Evolutionary conservation across 2,797 vertebrate genomes (phyloP).

Genomic region (Alca torda): DNA sequence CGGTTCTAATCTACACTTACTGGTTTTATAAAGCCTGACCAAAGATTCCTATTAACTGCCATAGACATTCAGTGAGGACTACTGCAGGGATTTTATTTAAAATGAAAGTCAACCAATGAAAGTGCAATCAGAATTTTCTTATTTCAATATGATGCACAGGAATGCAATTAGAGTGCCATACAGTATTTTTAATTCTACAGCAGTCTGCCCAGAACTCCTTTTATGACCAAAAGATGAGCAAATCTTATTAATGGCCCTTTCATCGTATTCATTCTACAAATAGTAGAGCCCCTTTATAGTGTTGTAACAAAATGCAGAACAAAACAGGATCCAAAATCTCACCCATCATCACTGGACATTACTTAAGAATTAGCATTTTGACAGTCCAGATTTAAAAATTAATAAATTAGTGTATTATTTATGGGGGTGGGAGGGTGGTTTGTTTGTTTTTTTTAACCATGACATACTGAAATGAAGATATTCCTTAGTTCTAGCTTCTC

Average conservation of each 20-base stretch:
- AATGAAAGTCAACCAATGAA: not conserved
- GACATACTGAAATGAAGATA: not conserved
- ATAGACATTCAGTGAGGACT: not conserved
- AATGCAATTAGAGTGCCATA: not conserved
- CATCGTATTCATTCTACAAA: not conserved
- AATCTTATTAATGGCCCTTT: not conserved
- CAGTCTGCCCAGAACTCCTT: not conserved
- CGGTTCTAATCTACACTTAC: not conserved
- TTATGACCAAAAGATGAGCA: not conserved
- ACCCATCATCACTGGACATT: not conserved
- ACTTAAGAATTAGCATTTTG: not conserved
- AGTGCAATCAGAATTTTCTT: not conserved
- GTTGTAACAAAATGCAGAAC: not conserved
- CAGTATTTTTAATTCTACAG: not conserved
- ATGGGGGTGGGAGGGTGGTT: not conserved
- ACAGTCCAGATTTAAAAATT: not conserved
- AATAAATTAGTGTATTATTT: not conserved
- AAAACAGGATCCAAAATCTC: not conserved
- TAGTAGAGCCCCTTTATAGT: not conserved
- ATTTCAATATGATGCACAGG: not conserved
- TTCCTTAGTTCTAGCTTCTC: not conserved
- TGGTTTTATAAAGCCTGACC: not conserved
- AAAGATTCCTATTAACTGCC: not conserved
- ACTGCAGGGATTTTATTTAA: not conserved
- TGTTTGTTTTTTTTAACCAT: not conserved